A percentile compares a stretch with the other conserved stretches of the same genome.
Evolutionary conservation across 23 tunicate species (phyloP).

Genomic region (Trididemnum miniatum): DNA sequence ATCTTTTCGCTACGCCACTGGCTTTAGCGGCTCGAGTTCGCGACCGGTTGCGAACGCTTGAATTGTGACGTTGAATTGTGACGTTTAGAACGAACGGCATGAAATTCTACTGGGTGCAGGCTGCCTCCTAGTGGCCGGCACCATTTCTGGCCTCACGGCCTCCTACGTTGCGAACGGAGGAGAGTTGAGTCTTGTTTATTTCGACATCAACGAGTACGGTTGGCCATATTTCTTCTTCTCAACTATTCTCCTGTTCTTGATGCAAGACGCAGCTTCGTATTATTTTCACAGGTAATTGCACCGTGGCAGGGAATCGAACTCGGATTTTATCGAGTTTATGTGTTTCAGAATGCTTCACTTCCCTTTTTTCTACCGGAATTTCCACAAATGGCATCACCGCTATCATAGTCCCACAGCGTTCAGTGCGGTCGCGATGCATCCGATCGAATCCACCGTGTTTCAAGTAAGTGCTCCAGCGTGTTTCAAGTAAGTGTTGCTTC

Average conservation of each 20-base stretch:
- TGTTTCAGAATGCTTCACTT: constrained; percentile 65
- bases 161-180: constrained; percentile 63
- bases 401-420: constrained; percentile 89
- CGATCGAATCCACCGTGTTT: constrained; percentile 65
- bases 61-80: no score
- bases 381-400: constrained; percentile 89
- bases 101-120: constrained; percentile 63
- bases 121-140: constrained; percentile 39
- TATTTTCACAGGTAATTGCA: constrained; percentile 91
- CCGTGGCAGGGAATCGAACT: no score
- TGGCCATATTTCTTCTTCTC: constrained; percentile 61
- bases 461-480: constrained; percentile 69
- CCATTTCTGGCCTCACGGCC: constrained; percentile 55
- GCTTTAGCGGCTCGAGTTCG: no score
- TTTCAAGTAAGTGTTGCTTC: no score
- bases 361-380: constrained; percentile 76
- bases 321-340: neutral
- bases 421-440: constrained; percentile 94
- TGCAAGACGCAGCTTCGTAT: constrained; percentile 76
- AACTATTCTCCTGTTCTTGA: constrained; percentile 39
- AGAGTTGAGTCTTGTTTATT: constrained; percentile 29
- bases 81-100: constrained; percentile 75
- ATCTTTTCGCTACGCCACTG: no score
- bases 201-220: constrained; percentile 61
- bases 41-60: no score